A percentile compares a stretch with the other conserved stretches of the same genome.
These are phyloP conservation scores for Alfaro cultratus DNA, from an alignment of 2,797 vertebrate genomes.

Conservation along the genomic window DNA sequence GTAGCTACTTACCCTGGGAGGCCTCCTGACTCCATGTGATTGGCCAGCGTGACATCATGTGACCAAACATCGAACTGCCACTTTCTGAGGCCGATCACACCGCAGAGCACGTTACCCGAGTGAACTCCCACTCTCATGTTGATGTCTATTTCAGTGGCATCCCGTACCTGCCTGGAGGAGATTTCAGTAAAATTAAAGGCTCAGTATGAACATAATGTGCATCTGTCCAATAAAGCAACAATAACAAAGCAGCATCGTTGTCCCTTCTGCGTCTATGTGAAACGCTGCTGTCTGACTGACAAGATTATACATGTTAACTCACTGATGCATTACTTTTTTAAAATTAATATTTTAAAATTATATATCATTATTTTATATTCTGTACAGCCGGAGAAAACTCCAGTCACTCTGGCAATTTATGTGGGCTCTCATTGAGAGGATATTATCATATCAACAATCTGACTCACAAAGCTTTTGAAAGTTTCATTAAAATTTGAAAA, in stretches of 20 bases:
- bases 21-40: constrained; percentile 97
- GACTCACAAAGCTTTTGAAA: neutral
- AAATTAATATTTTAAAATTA: no score
- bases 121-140: constrained; percentile 98
- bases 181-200: constrained; percentile 6
- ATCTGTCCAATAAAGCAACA: constrained; percentile 4
- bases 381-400: neutral
- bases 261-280: neutral
- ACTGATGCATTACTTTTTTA: neutral
- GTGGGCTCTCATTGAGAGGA: neutral
- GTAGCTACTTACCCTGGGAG: constrained; percentile 87
- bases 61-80: constrained; percentile 99
- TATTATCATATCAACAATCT: neutral
- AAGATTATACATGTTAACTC: neutral
- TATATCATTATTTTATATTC: neutral
- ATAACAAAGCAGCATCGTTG: neutral
- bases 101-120: constrained; percentile 95
- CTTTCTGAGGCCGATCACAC: constrained; percentile 96
- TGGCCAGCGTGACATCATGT: constrained; percentile 95
- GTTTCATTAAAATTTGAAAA: neutral
- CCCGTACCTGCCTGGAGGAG: constrained; percentile 88
- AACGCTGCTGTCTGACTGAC: neutral
- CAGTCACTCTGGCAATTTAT: neutral
- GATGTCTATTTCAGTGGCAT: constrained; percentile 96
- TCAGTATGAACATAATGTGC: neutral